Conservation (phyloP, 2,113 vertebrate species). For the Leptosomus discolor region DNA sequence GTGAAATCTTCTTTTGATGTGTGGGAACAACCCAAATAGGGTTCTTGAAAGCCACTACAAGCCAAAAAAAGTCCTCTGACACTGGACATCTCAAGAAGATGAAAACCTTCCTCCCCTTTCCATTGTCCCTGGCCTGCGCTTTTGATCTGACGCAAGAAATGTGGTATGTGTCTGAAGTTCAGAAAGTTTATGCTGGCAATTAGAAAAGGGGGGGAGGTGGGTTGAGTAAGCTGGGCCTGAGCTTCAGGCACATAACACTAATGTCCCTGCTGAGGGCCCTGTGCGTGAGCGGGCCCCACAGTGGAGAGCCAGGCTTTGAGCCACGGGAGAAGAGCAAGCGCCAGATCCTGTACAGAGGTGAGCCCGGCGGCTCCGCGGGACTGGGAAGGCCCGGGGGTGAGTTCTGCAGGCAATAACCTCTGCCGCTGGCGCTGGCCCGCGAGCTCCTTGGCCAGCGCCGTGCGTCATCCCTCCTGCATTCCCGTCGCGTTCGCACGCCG, state of each 20-base stretch:
- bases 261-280: not conserved
- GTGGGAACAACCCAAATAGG: constrained; percentile 12
- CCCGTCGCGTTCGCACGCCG: rapidly evolving
- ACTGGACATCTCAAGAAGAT: constrained; percentile 51
- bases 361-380: not conserved
- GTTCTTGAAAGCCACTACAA: constrained; percentile 24
- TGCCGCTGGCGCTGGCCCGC: not conserved
- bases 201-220: constrained; percentile 10
- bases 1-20: constrained; percentile 34
- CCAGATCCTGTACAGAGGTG: not conserved
- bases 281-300: not conserved
- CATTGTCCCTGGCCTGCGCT: constrained; percentile 47
- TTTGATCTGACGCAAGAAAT: constrained; percentile 13
- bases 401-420: not conserved
- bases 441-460: not conserved
- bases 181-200: constrained; percentile 54
- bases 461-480: not conserved
- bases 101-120: constrained; percentile 39
- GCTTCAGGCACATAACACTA: not conserved
- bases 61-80: constrained; percentile 46
- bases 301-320: not conserved
- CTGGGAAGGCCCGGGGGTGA: not conserved
- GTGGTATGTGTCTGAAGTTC: constrained; percentile 43
- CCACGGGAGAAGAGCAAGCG: not conserved
- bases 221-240: constrained; percentile 38